Evolutionary conservation across 2,888 invertebrate genomes (phyloP), one percentile per base, ranked within the genome.

Genomic region (Hypselothyrea guttata): DNA sequence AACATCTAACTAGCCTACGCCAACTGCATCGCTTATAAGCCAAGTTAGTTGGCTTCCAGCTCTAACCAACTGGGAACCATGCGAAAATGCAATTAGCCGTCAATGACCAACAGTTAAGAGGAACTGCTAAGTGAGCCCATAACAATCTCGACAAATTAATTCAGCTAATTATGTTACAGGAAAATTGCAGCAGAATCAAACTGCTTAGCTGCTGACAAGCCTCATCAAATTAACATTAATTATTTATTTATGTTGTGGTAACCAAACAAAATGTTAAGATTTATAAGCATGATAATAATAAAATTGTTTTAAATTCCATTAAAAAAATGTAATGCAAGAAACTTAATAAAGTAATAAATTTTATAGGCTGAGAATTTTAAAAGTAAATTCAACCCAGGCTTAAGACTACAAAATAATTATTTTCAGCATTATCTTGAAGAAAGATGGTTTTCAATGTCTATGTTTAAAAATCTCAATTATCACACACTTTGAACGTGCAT

Each of bases 1-100:
- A 73, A 49, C 75, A 78, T 84, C 82, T 81, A 84, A 82, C 71
- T 56, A 53, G 67, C 47, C 62, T 78, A 86, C 84, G 86, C 79
- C 63, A 68, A 63, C 69, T 75, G 85, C 86, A 85, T 85, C 55
- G 49, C 61, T 63, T 69, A 84, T 84, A 76, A 84, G 81, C 18
- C 34, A 13, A 15, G 18, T 16, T 1, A 15, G 18, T 7, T 7
- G 7, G n/a, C n/a, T 44, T 44, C 45, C 33, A 46, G 33, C 28
- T 28, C 34, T 45, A 40, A 34, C 47, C 16, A 31, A 51, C 54
- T 68, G 71, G 47, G 65, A 65, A 31, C 66, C 60, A 71, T 60
- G 71, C 51, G 65, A 54, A 71, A 69, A 66, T 71, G 52, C 69
- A 69, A 69, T 71, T 69, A 69, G 52, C 44, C 34, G 45, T 47